Percentiles rank a stretch among this genome's conserved stretches.
These are phyloP conservation scores for Rosalia funebris DNA, from an alignment of 2,888 invertebrate species.

Conservation along the genomic window DNA sequence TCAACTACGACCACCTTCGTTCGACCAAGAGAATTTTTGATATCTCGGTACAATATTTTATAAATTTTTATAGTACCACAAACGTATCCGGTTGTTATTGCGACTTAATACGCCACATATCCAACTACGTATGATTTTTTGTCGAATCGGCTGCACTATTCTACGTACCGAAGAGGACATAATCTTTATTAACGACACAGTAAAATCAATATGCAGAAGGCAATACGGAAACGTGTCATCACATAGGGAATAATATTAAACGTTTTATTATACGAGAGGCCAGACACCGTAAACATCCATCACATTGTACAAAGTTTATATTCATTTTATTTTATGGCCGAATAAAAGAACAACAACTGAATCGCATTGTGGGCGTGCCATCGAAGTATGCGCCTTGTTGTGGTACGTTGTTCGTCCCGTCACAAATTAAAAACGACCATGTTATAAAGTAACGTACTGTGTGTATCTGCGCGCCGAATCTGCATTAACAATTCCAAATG, in stretches of 20 bases:
- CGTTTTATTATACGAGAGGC: conserved; percentile 19
- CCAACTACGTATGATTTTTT: too few relatives aligned
- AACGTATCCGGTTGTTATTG: too few relatives aligned
- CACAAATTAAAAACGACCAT: conserved; percentile 22
- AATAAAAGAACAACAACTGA: conserved; percentile 14
- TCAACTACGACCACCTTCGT: too few relatives aligned
- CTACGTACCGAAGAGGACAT: not conserved
- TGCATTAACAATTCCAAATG: conserved; percentile 13
- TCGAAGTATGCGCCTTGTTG: conserved; percentile 19
- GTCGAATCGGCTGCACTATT: not conserved
- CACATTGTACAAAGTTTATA: conserved; percentile 25
- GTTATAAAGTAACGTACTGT: conserved; percentile 6
- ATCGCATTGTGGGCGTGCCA: conserved; percentile 22
- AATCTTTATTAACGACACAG: not conserved
- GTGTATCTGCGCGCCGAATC: conserved; percentile 14
- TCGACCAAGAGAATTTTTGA: too few relatives aligned
- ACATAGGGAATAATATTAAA: conserved; percentile 19
- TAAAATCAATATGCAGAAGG: conserved; percentile 26
- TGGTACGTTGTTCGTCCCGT: conserved; percentile 16
- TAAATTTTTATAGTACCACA: too few relatives aligned
- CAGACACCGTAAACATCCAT: conserved; percentile 27
- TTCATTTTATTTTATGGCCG: conserved; percentile 23
- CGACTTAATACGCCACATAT: too few relatives aligned
- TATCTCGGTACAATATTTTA: too few relatives aligned
- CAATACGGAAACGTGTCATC: conserved; percentile 26